Evolutionary conservation across 2,888 invertebrate genomes (phyloP), one percentile per base, ranked within the genome.

Genomic region (Pristionchus exspectatus): DNA sequence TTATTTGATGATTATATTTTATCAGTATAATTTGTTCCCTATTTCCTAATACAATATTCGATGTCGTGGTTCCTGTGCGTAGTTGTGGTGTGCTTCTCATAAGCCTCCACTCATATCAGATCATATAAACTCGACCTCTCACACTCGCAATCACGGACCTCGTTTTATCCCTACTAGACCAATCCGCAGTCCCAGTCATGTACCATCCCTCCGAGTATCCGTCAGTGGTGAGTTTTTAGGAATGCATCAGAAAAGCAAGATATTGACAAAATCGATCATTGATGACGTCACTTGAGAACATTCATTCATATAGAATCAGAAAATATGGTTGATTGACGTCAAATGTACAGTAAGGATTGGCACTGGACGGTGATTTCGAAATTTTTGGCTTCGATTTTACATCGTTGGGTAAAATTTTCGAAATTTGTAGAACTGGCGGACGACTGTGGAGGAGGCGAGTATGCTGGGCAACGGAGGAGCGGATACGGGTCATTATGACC

Each of bases 341-440:
- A 72, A 72, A 38, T 38, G 81, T n/a, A 81, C 44, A 54, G 81
- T 16, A 81, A 16, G 50, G 50, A 81, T 33, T 81, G 81, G 81
- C 81, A 50, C 1, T 81, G 81, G 81, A 81, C 10, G 81, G 81
- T 81, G 50, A 81, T 50, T 81, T 81, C 50, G 81, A 44, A n/a
- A 81, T 74, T 74, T 21, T 38, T 38, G 12, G 1, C 24, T 16
- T 18, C 21, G 5, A 59, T 18, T 63, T 63, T 10, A 7, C 21
- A 24, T 63, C n/a, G 24, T 7, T 0, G 24, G 24, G 14, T 30
- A 10, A 21, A 38, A 38, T 74, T 74, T 38, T 44, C 38, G 38
- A 74, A 4, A 44, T 30, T 85, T 85, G 9, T 59, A 85, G 84
- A 85, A 85, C 38, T 85, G 84, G 84, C 59, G 84, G 30, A 59